Conservation (phyloP, 2,888 invertebrate genomes). For the Micropterix aruncella region DNA sequence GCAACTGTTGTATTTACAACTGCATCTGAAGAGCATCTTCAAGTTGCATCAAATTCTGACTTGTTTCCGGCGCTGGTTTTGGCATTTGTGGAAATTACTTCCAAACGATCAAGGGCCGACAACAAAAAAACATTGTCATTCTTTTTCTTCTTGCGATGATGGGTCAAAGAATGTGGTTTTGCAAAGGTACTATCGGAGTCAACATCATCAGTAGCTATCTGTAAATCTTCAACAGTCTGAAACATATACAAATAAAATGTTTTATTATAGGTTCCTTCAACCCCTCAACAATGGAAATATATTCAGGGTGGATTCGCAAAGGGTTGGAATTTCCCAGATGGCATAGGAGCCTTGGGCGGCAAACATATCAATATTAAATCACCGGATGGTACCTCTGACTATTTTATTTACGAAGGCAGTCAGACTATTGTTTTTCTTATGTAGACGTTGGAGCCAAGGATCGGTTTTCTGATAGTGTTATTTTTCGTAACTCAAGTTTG, state of each 20-base stretch:
- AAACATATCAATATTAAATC: neutral
- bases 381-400: neutral
- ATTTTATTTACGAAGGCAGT: neutral
- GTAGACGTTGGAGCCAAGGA: slow-evolving; percentile 1
- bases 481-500: slow-evolving; percentile 2
- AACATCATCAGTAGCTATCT: neutral
- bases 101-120: neutral
- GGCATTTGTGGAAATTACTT: neutral
- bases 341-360: neutral
- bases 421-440: slow-evolving; percentile 3
- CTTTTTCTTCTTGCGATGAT: neutral
- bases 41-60: neutral
- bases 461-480: slow-evolving; percentile 2
- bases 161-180: neutral
- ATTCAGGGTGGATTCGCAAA: neutral
- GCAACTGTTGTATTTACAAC: slow-evolving; percentile 1
- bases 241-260: neutral
- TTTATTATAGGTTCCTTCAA: slow-evolving; percentile 1
- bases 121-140: neutral
- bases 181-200: neutral
- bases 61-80: neutral
- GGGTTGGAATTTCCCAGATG: neutral
- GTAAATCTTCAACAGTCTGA: slow-evolving; percentile 1
- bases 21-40: slow-evolving; percentile 1
- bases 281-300: neutral